Percentiles rank a stretch among this genome's conserved stretches.
These are phyloP conservation scores for Lycocerus yunnanus DNA, from an alignment of 2,888 invertebrate species.

Conservation along the genomic window DNA sequence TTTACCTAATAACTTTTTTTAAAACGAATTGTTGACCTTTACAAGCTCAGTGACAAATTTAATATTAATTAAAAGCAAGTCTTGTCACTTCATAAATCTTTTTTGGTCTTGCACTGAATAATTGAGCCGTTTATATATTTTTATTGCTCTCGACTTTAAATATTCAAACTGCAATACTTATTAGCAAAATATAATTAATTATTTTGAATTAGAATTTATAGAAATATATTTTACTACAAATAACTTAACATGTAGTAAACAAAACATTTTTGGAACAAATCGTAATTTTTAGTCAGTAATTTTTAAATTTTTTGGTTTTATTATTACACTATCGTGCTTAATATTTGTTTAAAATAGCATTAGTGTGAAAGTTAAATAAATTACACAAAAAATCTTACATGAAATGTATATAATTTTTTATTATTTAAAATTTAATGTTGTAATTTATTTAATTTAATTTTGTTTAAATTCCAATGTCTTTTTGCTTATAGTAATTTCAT, in stretches of 20 bases:
- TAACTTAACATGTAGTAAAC: not conserved
- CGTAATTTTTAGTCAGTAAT: conserved; percentile 4
- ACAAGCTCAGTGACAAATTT: not conserved
- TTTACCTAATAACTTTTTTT: not conserved
- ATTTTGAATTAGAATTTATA: not conserved
- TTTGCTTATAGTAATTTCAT: conserved; percentile 13
- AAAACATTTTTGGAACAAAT: not conserved
- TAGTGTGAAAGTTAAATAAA: conserved; percentile 24
- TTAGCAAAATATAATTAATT: not conserved
- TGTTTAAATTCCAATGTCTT: not conserved
- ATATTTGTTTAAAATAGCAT: conserved; percentile 28
- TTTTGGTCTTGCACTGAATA: not conserved
- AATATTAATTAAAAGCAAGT: not conserved
- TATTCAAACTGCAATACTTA: not conserved
- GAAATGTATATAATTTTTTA: conserved; percentile 11
- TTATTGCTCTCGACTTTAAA: not conserved
- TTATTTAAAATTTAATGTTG: conserved; percentile 7
- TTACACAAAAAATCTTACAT: conserved; percentile 7
- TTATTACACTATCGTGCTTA: conserved; percentile 25
- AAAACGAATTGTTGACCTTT: not conserved
- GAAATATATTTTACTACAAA: not conserved
- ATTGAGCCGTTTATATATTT: not conserved
- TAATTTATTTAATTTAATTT: conserved; percentile 27
- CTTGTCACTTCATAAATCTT: not conserved
- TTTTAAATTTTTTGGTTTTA: conserved; percentile 28